These are phyloP conservation scores for Schmidtea mediterranea DNA, from an alignment of 1,140 invertebrate species.

Conservation along the genomic window DNA sequence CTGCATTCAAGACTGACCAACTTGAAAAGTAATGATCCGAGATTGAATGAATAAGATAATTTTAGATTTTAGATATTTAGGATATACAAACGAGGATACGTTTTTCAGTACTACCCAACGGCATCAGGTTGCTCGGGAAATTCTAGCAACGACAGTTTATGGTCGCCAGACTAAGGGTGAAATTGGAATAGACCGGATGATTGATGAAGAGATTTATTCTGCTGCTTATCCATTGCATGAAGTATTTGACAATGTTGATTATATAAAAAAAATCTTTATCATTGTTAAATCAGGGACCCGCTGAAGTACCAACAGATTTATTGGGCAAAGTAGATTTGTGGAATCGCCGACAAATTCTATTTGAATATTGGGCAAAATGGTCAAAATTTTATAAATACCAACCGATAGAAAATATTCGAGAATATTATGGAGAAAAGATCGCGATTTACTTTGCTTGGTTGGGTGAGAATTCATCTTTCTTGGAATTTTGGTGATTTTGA, in stretches of 20 bases:
- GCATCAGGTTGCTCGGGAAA: constrained; percentile 32
- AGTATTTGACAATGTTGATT: too few species aligned
- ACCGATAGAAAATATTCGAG: constrained; percentile 3
- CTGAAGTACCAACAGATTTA: neutral
- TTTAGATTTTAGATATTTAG: constrained; percentile 29
- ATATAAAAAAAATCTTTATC: neutral
- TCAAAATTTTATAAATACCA: constrained; percentile 36
- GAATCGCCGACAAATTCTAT: constrained; percentile 27
- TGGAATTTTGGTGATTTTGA: too few species aligned
- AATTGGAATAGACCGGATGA: constrained; percentile 44
- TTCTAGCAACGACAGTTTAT: constrained; percentile 32
- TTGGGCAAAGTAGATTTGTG: constrained; percentile 3
- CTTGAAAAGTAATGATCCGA: too few species aligned
- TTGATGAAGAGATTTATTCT: constrained; percentile 42
- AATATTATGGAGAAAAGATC: constrained; percentile 29
- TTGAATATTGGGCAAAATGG: constrained; percentile 38
- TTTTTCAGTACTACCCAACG: constrained; percentile 34
- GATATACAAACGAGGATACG: constrained; percentile 30
- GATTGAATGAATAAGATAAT: too few species aligned
- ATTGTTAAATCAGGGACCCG: neutral
- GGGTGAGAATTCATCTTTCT: too few species aligned
- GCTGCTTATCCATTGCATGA: constrained; percentile 53
- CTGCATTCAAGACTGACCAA: too few species aligned
- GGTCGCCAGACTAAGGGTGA: constrained; percentile 35
- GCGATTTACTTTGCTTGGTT: constrained; percentile 28